Conservation (phyloP, 2,797 vertebrate genomes). For the Ptychobarbus kaznakovi region DNA sequence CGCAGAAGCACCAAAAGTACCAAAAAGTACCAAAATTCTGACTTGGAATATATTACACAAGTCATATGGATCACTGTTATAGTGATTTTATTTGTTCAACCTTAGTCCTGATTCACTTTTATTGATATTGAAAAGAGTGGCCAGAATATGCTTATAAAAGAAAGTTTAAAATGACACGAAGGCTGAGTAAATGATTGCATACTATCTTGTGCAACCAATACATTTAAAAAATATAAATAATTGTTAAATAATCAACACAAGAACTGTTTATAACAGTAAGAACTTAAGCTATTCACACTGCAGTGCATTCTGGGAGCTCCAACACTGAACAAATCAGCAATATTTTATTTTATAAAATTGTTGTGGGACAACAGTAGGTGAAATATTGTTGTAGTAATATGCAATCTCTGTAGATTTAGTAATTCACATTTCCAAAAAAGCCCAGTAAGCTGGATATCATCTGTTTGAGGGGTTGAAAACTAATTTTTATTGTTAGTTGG, state of each 20-base stretch:
- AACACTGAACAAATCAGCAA: no score
- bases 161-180: neutral
- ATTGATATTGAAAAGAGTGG: neutral
- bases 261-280: neutral
- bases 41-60: neutral
- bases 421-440: neutral
- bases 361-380: neutral
- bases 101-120: neutral
- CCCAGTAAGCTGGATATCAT: neutral
- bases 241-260: neutral
- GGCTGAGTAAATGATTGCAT: neutral
- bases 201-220: neutral
- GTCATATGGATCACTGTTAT: neutral
- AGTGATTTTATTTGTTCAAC: neutral
- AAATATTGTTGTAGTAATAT: neutral
- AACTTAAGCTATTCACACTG: neutral
- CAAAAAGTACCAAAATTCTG: neutral
- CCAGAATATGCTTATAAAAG: neutral
- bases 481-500: neutral
- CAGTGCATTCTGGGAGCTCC: neutral
- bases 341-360: neutral
- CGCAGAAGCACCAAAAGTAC: neutral
- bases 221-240: neutral
- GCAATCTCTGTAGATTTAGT: neutral
- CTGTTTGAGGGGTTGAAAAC: neutral